phyloP scores from a whole-genome alignment of 2,797 vertebrate genomes.

The Anabacerthia variegaticeps region DNA sequence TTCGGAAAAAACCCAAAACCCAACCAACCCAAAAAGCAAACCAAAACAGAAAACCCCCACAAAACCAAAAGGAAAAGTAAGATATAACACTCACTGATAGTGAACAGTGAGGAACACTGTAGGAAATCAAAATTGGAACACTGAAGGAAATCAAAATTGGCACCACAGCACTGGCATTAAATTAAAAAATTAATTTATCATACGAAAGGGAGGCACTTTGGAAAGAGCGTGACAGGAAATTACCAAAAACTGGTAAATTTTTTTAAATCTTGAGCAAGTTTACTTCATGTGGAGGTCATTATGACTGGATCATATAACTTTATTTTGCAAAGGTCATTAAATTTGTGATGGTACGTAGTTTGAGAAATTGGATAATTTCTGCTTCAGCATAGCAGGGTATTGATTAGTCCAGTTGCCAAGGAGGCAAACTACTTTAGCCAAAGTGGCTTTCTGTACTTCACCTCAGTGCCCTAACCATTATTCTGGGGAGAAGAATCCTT shows the following conservation, averaged over 20 bases:
- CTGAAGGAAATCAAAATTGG: not conserved
- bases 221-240: not conserved
- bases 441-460: not conserved
- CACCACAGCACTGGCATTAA: not conserved
- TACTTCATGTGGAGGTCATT: not conserved
- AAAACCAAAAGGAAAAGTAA: not conserved
- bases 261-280: not conserved
- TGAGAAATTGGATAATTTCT: not conserved
- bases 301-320: not conserved
- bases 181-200: not conserved
- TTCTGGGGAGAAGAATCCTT: not conserved
- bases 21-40: not conserved
- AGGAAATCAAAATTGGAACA: not conserved
- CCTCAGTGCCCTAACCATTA: not conserved
- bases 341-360: not conserved
- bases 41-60: too few species aligned
- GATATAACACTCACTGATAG: not conserved
- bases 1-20: not conserved
- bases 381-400: not conserved
- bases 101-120: not conserved
- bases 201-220: not conserved
- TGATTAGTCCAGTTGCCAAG: not conserved
- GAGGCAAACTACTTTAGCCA: not conserved
- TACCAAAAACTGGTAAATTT: not conserved
- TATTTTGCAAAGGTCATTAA: not conserved